phyloP scores from a whole-genome alignment of 2,113 vertebrate genomes.

The Trachemys scripta region DNA sequence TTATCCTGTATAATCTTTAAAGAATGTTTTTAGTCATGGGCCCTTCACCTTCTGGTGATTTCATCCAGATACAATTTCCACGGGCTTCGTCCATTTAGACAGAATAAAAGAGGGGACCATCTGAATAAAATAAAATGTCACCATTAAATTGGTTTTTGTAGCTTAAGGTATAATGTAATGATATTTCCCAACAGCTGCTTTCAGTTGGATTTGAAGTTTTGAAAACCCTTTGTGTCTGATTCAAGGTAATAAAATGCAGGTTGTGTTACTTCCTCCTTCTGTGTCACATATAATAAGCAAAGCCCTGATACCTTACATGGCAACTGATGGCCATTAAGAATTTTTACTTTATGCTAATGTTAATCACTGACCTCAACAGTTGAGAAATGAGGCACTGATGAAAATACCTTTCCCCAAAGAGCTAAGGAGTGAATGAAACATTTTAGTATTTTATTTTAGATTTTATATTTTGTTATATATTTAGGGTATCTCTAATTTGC shows the following conservation, averaged over 20 bases:
- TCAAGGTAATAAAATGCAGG: constrained; percentile 82
- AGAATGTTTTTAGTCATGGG: constrained; percentile 81
- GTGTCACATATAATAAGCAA: constrained; percentile 73
- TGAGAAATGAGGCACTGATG: constrained; percentile 25
- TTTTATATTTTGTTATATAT: background rate
- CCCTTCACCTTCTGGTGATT: constrained; percentile 83
- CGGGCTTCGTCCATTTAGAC: constrained; percentile 74
- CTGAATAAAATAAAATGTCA: constrained; percentile 86
- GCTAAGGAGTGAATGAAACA: background rate
- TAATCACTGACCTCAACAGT: constrained; percentile 58
- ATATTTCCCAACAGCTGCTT: constrained; percentile 83
- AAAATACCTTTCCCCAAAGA: constrained; percentile 17
- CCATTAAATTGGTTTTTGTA: constrained; percentile 83
- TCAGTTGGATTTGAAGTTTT: constrained; percentile 81
- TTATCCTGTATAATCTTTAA: constrained; percentile 80
- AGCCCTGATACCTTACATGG: constrained; percentile 45
- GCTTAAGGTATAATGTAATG: constrained; percentile 83
- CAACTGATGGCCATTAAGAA: constrained; percentile 56
- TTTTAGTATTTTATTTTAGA: background rate
- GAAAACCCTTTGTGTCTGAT: constrained; percentile 78
- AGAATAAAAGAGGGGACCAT: constrained; percentile 82
- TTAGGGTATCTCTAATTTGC: background rate
- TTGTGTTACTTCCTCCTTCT: constrained; percentile 81
- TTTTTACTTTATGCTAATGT: constrained; percentile 59
- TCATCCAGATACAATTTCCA: constrained; percentile 84